Conservation (phyloP, 2,113 vertebrate species). For the Apodemus sylvaticus region DNA sequence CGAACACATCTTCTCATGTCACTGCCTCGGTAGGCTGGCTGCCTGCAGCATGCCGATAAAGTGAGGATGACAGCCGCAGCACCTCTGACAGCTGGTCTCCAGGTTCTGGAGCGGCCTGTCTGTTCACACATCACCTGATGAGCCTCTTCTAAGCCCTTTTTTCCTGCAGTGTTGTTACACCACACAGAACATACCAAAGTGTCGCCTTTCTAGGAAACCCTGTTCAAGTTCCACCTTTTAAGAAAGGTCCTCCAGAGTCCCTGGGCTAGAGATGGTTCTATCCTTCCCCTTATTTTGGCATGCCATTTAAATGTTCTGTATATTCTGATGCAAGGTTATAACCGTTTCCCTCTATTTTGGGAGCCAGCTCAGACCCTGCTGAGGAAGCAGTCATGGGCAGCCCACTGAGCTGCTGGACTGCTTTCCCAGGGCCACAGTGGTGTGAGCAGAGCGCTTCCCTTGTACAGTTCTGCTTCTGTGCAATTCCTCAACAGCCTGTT, state of each 20-base stretch:
- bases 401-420: background rate
- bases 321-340: background rate
- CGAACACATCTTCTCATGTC: background rate
- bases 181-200: background rate
- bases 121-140: background rate
- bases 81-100: background rate
- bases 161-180: background rate
- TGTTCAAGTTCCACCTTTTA: background rate
- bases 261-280: background rate
- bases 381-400: background rate
- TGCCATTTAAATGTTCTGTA: background rate
- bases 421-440: no score
- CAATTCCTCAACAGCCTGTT: conserved; percentile 23
- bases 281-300: background rate
- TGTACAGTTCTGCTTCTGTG: background rate
- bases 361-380: background rate
- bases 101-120: background rate
- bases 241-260: background rate
- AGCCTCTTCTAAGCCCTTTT: background rate
- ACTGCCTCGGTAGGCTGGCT: background rate
- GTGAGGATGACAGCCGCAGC: background rate
- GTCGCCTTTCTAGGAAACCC: background rate
- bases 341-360: background rate
- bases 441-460: background rate
- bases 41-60: background rate